Evolutionary conservation across 2,113 vertebrate species (phyloP), one percentile per base, ranked within the genome.

Genomic region (Ochotona princeps): DNA sequence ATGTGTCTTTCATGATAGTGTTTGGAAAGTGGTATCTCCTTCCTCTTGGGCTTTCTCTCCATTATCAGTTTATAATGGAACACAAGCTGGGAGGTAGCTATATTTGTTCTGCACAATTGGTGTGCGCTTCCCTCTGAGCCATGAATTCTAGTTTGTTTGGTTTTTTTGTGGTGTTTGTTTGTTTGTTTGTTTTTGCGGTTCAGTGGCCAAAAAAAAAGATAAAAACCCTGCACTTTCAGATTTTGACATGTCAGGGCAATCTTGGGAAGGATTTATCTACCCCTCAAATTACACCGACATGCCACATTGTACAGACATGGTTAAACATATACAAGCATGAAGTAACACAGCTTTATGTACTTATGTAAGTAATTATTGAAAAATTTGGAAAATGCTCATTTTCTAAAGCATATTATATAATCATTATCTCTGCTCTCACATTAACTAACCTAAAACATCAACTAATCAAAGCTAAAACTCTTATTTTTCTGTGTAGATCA

Each of bases 281-380:
- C 11, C 4, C 44, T 51, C 61, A 38, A 21, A 35, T 70, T 30
- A 30, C 17, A 75, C n/a, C 18, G 35, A 32, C 69, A 17, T 10
- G 9, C 32, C 63, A 66, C 66, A 26, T 54, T 80, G 17, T 80
- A n/a, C 30, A 69, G 47, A 25, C 74, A n/a, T 57, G 78, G 83
- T 30, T 35, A 92, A 89, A 49, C 20, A 72, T 32, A 2, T 60
- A 13, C 10, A 35, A 38, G 54, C 15, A 0, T 75, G 10, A 26
- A 5, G 23, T n/a, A 15, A 93, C 30, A 30, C 30, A 10, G 13
- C 7, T 86, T 86, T 89, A 18, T 54, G 28, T 87, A 76, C 28
- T 76, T 93, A 54, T 74, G 69, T 89, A 30, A 95, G 5, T 87
- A 30, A 87, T 81, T 93, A 87, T 51, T 87, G 85, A 20, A 92